Percentiles rank a stretch among this genome's conserved stretches.
phyloP scores from a whole-genome alignment of 2,113 vertebrate species.

The Eulacestoma nigropectus region DNA sequence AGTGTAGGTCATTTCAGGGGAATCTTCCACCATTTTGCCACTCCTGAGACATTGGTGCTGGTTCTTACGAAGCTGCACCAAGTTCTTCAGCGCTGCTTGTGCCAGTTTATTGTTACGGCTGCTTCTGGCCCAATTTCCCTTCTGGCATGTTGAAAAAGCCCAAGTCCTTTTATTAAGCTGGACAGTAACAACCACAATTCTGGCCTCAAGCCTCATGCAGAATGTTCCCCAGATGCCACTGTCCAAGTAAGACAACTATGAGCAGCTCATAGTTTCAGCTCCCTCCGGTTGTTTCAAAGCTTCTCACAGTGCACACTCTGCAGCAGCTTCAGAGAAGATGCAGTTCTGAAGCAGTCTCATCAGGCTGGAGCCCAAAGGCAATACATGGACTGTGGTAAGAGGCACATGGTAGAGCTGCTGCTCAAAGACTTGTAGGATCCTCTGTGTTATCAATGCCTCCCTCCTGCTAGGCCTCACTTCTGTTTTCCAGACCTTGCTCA shows the following conservation, averaged over 20 bases:
- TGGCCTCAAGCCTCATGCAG: not conserved
- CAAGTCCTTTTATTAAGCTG: not conserved
- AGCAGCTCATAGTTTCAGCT: not conserved
- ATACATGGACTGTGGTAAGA: not conserved
- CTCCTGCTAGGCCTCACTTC: not conserved
- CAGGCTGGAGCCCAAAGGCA: not conserved
- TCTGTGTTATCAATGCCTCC: not conserved
- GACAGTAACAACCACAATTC: not conserved
- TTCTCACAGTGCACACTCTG: not conserved
- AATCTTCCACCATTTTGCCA: not conserved
- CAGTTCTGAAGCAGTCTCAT: not conserved
- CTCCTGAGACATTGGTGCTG: not conserved
- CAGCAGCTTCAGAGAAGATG: not conserved
- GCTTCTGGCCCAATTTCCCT: not conserved
- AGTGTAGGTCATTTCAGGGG: not conserved
- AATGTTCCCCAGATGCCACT: not conserved
- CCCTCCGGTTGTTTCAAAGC: not conserved
- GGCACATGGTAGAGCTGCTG: not conserved
- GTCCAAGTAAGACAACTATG: not conserved
- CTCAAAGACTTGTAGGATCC: not conserved
- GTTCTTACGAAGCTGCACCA: accelerated
- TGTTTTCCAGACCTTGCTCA: not conserved
- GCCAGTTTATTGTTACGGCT: not conserved
- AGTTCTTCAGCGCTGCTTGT: not conserved
- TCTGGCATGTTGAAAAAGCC: not conserved